Evolutionary conservation across 1,140 invertebrate genomes (phyloP).

Genomic region (Trigoniulus corallinus): DNA sequence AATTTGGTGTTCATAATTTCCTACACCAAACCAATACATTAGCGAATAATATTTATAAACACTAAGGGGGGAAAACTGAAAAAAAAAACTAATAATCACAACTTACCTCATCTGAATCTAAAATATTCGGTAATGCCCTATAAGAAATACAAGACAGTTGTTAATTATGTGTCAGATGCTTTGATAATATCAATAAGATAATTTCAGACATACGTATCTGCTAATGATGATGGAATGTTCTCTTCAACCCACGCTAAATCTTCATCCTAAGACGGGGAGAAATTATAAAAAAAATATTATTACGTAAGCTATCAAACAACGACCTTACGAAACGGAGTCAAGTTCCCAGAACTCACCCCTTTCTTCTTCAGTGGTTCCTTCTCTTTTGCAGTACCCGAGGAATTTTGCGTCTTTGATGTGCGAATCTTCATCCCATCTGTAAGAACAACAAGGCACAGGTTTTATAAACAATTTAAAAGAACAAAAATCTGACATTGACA

Average conservation of each 20-base stretch:
- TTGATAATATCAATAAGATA: conserved; percentile 5
- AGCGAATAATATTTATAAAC: neutral
- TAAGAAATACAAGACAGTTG: conserved; percentile 15
- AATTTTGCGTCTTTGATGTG: conserved; percentile 12
- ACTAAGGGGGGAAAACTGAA: no score
- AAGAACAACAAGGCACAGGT: conserved; percentile 8
- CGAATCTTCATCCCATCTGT: conserved; percentile 52
- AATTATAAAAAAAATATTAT: no score
- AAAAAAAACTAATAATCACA: conserved; percentile 4
- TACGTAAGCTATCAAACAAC: no score
- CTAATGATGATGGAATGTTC: conserved; percentile 60
- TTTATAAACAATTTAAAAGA: neutral
- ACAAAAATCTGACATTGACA: conserved; percentile 7
- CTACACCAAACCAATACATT: conserved; percentile 16
- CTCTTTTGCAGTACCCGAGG: conserved; percentile 15
- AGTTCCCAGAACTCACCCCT: no score
- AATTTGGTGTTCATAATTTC: conserved; percentile 75
- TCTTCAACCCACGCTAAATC: conserved; percentile 83
- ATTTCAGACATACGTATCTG: conserved; percentile 38
- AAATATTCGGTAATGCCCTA: conserved; percentile 47
- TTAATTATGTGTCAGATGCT: neutral
- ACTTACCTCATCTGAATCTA: conserved; percentile 65
- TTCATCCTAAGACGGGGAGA: conserved; percentile 40
- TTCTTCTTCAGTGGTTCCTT: conserved; percentile 6
- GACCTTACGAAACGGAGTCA: no score